These are phyloP conservation scores for Heliconius congener DNA, from an alignment of 1,140 invertebrate species.

Conservation along the genomic window DNA sequence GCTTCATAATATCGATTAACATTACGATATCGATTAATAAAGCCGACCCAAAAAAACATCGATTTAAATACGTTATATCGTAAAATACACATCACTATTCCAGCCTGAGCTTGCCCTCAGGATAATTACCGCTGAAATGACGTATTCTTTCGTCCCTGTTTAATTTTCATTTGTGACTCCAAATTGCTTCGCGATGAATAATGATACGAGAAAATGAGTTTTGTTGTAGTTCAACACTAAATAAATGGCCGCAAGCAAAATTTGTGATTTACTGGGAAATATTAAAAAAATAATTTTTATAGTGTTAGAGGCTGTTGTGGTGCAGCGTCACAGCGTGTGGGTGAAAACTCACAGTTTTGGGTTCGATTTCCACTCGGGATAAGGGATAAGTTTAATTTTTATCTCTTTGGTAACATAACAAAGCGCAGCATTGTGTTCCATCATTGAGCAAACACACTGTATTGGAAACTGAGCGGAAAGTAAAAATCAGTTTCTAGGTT, in stretches of 20 bases:
- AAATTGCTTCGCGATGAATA: slow-evolving; percentile 30
- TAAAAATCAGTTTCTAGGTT: no score
- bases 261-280: background rate
- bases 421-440: no score
- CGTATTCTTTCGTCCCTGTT: slow-evolving; percentile 28
- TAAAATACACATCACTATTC: background rate
- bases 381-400: no score
- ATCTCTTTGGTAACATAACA: no score
- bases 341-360: no score
- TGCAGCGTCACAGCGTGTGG: background rate
- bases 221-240: slow-evolving; percentile 11
- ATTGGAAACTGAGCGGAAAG: no score
- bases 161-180: slow-evolving; percentile 32
- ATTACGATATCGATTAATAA: background rate
- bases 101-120: background rate
- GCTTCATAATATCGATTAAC: background rate
- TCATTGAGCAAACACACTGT: no score
- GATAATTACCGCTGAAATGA: slow-evolving; percentile 28
- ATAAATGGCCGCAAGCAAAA: slow-evolving; percentile 2
- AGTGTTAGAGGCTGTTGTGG: background rate
- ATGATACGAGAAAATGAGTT: slow-evolving; percentile 19
- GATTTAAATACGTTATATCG: background rate
- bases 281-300: background rate
- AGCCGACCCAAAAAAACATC: background rate
- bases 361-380: no score